Percentiles rank a stretch among this genome's conserved stretches.
These are phyloP conservation scores for Melanerpes aurifrons DNA, from an alignment of 2,113 vertebrate genomes.

Conservation along the genomic window DNA sequence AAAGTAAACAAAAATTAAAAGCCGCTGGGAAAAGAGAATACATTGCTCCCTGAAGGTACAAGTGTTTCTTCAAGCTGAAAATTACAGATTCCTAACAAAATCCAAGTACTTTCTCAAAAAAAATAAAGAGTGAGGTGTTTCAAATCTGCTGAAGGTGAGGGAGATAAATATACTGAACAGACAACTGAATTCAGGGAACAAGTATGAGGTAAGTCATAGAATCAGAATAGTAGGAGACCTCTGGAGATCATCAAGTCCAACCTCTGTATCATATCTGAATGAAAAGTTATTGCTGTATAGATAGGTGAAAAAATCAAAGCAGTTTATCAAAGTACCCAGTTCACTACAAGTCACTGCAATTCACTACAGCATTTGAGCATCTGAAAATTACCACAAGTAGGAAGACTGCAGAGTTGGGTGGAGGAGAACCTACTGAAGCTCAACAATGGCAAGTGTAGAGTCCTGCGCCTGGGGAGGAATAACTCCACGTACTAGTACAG, in stretches of 20 bases:
- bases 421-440: too few species aligned
- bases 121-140: slow-evolving; percentile 51
- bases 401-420: not conserved
- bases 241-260: too few species aligned
- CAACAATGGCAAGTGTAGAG: too few species aligned
- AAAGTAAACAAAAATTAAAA: slow-evolving; percentile 79
- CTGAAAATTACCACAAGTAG: not conserved
- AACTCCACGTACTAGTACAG: too few species aligned
- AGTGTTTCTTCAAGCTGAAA: slow-evolving; percentile 78
- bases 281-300: not conserved
- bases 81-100: slow-evolving; percentile 81
- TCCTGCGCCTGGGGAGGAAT: too few species aligned
- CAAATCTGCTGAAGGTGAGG: slow-evolving; percentile 72
- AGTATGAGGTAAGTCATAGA: not conserved
- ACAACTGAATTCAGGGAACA: slow-evolving; percentile 50
- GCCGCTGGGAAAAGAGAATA: slow-evolving; percentile 59
- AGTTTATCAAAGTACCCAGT: not conserved
- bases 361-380: not conserved
- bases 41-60: slow-evolving; percentile 71
- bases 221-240: too few species aligned
- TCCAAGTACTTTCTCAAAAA: slow-evolving; percentile 55
- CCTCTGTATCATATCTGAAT: not conserved
- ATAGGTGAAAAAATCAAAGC: not conserved
- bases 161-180: slow-evolving; percentile 66
- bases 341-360: not conserved